Percentiles rank a stretch among this genome's conserved stretches.
Evolutionary conservation across 2,888 invertebrate genomes (phyloP).

Genomic region (Caenorhabditis sp.): DNA sequence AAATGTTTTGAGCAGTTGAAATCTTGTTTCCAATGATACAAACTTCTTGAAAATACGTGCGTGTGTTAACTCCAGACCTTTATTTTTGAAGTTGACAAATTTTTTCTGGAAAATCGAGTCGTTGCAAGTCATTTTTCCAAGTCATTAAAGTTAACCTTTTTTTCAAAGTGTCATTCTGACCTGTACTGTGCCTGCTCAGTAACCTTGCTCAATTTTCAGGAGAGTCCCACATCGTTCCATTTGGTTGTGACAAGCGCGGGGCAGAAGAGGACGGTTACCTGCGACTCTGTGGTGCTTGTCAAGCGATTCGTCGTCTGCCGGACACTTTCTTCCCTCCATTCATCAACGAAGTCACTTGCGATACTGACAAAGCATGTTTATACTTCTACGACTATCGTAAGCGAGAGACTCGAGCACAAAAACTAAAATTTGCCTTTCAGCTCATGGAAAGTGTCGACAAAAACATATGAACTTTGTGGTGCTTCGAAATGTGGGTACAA

Average conservation of each 20-base stretch:
- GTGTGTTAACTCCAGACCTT: too few species aligned
- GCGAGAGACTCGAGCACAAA: constrained; percentile 12
- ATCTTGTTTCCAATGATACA: too few species aligned
- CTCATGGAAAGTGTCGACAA: constrained; percentile 83
- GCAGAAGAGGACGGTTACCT: constrained; percentile 83
- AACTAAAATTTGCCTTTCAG: constrained; percentile 72
- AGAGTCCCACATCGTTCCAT: constrained; percentile 83
- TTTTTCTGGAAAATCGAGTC: too few species aligned
- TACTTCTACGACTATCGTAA: constrained; percentile 83
- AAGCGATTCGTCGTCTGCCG: constrained; percentile 82
- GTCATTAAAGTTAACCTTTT: too few species aligned
- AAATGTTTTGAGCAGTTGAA: too few species aligned
- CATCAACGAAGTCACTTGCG: constrained; percentile 83
- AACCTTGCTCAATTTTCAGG: constrained; percentile 67
- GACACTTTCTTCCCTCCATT: constrained; percentile 83
- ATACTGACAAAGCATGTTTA: constrained; percentile 83
- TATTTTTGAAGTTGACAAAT: too few species aligned
- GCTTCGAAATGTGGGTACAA: constrained; percentile 82
- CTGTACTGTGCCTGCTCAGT: too few species aligned
- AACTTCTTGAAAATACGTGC: too few species aligned
- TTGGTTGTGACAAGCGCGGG: constrained; percentile 83
- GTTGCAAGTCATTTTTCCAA: too few species aligned
- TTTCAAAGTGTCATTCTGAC: too few species aligned
- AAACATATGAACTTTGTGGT: constrained; percentile 84
- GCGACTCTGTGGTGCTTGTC: constrained; percentile 82